Evolutionary conservation across 2,797 vertebrate genomes (phyloP).

Genomic region (Tapera naevia): DNA sequence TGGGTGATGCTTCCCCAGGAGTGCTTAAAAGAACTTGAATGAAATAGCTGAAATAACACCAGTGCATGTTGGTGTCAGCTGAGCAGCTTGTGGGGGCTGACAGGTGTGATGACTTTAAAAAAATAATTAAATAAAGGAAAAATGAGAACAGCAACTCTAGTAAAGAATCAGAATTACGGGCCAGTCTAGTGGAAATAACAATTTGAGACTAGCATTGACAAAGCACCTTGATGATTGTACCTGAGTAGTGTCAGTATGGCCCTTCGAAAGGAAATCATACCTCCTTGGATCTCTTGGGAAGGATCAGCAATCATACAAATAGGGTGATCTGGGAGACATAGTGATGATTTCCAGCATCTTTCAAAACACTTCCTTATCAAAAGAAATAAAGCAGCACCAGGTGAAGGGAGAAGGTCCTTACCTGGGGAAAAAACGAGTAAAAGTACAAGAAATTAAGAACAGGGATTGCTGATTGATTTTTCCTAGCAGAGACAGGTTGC

Average conservation of each 20-base stretch:
- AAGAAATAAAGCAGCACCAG: neutral
- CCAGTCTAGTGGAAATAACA: neutral
- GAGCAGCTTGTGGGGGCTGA: neutral
- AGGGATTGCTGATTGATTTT: neutral
- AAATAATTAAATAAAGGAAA: neutral
- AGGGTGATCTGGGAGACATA: neutral
- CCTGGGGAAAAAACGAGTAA: fast-evolving
- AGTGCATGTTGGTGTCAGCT: neutral
- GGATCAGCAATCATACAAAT: neutral
- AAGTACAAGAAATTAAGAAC: neutral
- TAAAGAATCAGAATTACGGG: neutral
- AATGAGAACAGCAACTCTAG: neutral
- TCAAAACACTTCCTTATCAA: neutral
- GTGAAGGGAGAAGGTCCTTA: neutral
- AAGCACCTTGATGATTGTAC: neutral
- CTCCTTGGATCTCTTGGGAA: neutral
- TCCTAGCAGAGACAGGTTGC: neutral
- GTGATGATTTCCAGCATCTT: neutral
- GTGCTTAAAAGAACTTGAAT: neutral
- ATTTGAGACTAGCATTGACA: neutral
- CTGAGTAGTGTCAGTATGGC: neutral
- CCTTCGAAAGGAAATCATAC: neutral
- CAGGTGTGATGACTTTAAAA: neutral
- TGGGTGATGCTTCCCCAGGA: neutral
- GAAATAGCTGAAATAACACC: neutral